A percentile compares a stretch with the other conserved stretches of the same genome.
These are phyloP conservation scores for Agrotis ipsilon DNA, from an alignment of 2,888 invertebrate species.

Conservation along the genomic window DNA sequence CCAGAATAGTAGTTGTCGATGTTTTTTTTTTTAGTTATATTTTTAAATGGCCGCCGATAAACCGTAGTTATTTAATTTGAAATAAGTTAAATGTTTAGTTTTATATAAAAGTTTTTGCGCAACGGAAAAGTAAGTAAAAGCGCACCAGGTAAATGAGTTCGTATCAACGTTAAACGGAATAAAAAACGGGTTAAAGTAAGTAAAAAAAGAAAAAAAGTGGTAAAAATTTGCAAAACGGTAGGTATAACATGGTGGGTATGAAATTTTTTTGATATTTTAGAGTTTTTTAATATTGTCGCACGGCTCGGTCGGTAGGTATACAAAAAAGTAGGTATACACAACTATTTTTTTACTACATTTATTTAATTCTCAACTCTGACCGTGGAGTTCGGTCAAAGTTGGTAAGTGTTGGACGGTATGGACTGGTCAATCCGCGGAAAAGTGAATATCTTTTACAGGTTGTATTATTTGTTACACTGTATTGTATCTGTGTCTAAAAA, in stretches of 20 bases:
- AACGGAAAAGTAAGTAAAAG: conserved; percentile 78
- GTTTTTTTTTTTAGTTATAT: conserved; percentile 37
- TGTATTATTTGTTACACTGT: conserved; percentile 51
- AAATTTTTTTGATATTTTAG: conserved; percentile 52
- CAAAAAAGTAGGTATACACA: conserved; percentile 61
- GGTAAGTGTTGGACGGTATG: conserved; percentile 23
- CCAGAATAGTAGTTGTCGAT: conserved; percentile 47
- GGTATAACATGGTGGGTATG: conserved; percentile 81
- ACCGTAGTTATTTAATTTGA: conserved; percentile 45
- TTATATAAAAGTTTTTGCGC: conserved; percentile 63
- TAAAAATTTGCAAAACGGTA: conserved; percentile 72
- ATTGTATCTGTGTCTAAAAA: conserved; percentile 44
- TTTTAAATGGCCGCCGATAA: conserved; percentile 35
- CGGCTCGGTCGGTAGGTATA: conserved; percentile 69
- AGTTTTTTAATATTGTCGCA: conserved; percentile 60
- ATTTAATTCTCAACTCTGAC: conserved; percentile 45
- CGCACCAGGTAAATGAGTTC: conserved; percentile 82
- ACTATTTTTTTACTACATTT: conserved; percentile 52
- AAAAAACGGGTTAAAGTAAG: conserved; percentile 65
- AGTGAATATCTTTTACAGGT: conserved; percentile 54
- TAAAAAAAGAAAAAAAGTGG: conserved; percentile 56
- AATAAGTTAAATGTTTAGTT: conserved; percentile 63
- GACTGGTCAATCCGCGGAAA: conserved; percentile 50
- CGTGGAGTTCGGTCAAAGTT: conserved; percentile 48
- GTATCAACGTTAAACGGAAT: conserved; percentile 56